Base-by-base conservation (phyloP, 2,888 invertebrate genomes). In the Xestia rhomboidea region DNA sequence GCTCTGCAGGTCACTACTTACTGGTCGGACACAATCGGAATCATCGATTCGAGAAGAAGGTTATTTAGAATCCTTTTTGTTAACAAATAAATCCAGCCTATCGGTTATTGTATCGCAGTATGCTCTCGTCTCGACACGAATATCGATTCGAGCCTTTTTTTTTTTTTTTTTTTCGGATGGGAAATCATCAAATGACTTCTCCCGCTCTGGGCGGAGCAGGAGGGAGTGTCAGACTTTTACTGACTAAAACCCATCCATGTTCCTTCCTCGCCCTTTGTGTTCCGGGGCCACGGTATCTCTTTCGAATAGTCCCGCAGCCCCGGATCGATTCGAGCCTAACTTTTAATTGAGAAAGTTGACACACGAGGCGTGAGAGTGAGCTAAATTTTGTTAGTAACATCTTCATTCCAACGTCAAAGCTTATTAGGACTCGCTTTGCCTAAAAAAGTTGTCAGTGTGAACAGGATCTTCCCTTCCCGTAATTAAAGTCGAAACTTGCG, bases 331-430 rank as follows among this genome's bases (percentile, higher is more conserved):
- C 38, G 30, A 30, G 63, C 15, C 49, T 34, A 86, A 87, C 82
- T 86, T 84, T 87, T 86, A 86, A 87, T 86, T 87, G 82, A 82
- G 62, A 82, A 86, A 84, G 87, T 86, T 84, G 77, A 79, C 84
- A 86, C 74, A 64, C 75, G 38, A 15, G 34, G 83, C 41, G 69
- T 77, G 78, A 68, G 63, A 38, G n/a, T 34, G 38, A 57, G 24
- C 64, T 18, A 73, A 67, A 79, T 87, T 79, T 84, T 72, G 79
- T 81, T 72, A 57, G 64, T n/a, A 64, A 83, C 86, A 85, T 74
- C 77, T 68, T 51, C 73, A 67, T 71, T 64, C 5, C n/a, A 72
- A 62, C 51, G 60, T 71, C 68, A 74, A 80, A 84, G 70, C 44
- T 71, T 77, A 63, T 77, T 63, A 27, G 6, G 18, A 46, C 18